A percentile compares a stretch with the other conserved stretches of the same genome.
Conservation (phyloP, 2,113 vertebrate species). For the Panthera leo region DNA sequence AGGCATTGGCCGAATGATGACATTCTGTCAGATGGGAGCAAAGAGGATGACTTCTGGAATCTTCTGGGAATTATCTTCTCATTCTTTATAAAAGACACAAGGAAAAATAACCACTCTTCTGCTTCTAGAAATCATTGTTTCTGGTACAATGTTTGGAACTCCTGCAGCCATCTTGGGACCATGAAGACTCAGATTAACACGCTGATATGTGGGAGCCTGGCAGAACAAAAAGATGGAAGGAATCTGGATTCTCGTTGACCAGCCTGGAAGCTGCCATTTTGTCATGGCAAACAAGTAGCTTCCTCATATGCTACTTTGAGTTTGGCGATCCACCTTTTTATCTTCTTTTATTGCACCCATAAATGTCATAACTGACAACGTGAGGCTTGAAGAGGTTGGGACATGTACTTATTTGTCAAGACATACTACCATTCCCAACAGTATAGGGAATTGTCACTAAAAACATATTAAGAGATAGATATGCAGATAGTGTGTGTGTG, state of each 20-base stretch:
- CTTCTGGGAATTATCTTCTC: not conserved
- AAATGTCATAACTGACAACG: not conserved
- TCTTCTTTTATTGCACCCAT: not conserved
- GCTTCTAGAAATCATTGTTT: not conserved
- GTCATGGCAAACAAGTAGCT: not conserved
- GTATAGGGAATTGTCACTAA: not conserved
- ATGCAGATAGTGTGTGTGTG: not conserved
- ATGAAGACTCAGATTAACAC: not conserved
- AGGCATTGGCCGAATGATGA: not conserved
- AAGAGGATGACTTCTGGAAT: not conserved
- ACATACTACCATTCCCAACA: not conserved
- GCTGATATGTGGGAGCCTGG: not conserved
- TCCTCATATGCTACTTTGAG: not conserved
- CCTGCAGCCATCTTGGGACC: not conserved
- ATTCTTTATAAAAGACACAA: not conserved
- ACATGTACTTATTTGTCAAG: not conserved
- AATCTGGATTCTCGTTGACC: not conserved
- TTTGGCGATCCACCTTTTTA: not conserved
- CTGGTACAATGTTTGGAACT: not conserved
- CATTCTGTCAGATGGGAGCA: not conserved
- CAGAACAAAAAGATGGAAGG: not conserved
- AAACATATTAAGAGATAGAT: not conserved
- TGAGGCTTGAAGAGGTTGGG: not conserved
- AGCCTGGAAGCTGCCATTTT: not conserved
- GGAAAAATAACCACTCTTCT: not conserved